Evolutionary conservation across 1,140 invertebrate genomes (phyloP), one percentile per base, ranked within the genome.

Genomic region (Steinernema feltiae): DNA sequence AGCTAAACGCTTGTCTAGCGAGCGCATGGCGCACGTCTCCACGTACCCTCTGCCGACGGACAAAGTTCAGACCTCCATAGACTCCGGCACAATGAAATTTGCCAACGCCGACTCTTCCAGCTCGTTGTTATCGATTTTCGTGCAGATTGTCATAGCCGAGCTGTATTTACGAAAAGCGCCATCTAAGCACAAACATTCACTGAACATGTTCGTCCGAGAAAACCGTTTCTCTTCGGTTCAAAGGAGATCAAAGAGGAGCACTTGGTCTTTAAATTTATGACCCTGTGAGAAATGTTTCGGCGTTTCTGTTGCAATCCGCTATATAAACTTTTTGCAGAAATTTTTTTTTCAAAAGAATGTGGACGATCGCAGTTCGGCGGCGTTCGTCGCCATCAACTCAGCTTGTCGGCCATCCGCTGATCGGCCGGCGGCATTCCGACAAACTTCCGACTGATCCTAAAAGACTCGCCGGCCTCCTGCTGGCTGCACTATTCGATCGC

Each of bases 61-160:
- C 35, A 41, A 18, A 41, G 35, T 41, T 41, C 35, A 7, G 35
- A 18, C 53, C 3, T 7, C 15, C 53, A 27, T 27, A n/a, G 53
- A 63, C 53, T 63, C 53, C 53, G 24, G 7, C 53, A 63, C 53
- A 63, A 63, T 63, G 53, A 63, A 63, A 63, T 63, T 63, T 63
- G 53, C 53, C 24, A 63, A 63, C 15, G 15, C 53, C n/a, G 15
- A 27, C 53, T 63, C 53, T 63, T 63, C 53, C 53, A 63, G 53
- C 35, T 63, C 53, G 53, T 63, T 63, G 53, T 21, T 27, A 63
- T 63, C 53, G 53, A 63, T 63, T 63, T 63, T 27, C 24, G 24
- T 27, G 53, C 24, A 63, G 53, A 63, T 63, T 63, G 7, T 63
- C 15, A 63, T 15, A 63, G 53, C 53, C 2, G 53, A 7, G 53